Conservation (phyloP, 2,797 vertebrate species). For the Lindbergichthys nudifrons region DNA sequence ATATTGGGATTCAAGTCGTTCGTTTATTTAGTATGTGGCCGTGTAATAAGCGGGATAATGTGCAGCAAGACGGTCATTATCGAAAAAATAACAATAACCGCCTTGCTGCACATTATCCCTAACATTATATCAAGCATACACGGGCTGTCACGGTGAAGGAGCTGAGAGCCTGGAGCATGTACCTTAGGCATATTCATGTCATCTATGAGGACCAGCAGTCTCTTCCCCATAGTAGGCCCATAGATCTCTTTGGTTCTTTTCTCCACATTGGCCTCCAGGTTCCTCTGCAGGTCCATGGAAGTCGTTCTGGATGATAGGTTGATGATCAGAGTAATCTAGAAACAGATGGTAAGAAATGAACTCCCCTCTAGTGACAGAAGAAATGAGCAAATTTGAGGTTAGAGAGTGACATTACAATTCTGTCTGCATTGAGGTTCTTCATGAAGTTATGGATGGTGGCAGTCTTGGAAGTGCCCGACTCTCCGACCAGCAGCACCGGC, state of each 20-base stretch:
- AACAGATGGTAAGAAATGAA: conserved; percentile 17
- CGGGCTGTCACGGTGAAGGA: neutral
- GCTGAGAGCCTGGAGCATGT: conserved; percentile 14
- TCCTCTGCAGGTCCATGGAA: conserved; percentile 95
- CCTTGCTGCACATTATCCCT: too few species aligned
- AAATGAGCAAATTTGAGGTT: neutral
- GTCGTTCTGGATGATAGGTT: conserved; percentile 97
- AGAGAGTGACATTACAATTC: conserved; percentile 78
- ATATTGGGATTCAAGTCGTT: too few species aligned
- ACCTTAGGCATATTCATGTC: conserved; percentile 99
- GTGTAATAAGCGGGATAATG: too few species aligned
- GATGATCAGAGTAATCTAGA: conserved; percentile 90
- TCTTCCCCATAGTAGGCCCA: conserved; percentile 94
- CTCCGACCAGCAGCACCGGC: conserved; percentile 92
- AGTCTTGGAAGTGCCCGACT: conserved; percentile 97
- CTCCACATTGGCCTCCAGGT: conserved; percentile 93
- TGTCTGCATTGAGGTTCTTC: conserved; percentile 85
- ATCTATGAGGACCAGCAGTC: conserved; percentile 94
- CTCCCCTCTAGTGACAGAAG: neutral
- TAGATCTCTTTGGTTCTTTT: conserved; percentile 95
- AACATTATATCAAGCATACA: conserved; percentile 11
- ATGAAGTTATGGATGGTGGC: conserved; percentile 95
- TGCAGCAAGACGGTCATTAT: too few species aligned
- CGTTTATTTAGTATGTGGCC: too few species aligned
- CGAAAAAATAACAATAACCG: too few species aligned